Base-by-base conservation (phyloP, 1,140 invertebrate species). In the Dolichoris vasculosae region DNA sequence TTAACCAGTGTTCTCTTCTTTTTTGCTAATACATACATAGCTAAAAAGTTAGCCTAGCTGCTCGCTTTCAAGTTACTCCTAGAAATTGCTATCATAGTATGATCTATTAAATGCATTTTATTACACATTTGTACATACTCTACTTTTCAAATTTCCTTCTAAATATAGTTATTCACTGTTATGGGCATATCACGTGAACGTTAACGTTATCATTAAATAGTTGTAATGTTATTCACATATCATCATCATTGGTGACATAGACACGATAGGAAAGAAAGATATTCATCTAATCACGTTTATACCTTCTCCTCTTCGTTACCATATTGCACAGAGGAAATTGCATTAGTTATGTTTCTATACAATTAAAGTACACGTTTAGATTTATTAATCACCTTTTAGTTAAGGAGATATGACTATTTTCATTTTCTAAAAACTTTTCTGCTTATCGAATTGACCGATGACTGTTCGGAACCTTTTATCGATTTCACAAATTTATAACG, bases 21-120 rank as follows among this genome's bases (percentile, higher is more conserved):
- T 71, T 89, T 88, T 88, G 89, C 90, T 92, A 90, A 91, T 90
- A 92, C 89, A 91, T 78, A 89, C 38, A 9, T 78, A 82, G 59
- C 48, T 78, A 69, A 46, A 48, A 48, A 75, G 38, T 86, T 91
- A 88, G 87, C 23, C 86, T 91, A 93, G 90, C 88, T 93, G 91
- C 92, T 93, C 92, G 92, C 92, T 93, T 89, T 63, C 26, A 84
- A 63, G 86, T 85, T 80, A 80, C 48, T 84, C 30, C 63, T 80
- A 80, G 67, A 48, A n/a, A 80, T 81, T 40, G 63, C 76, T 84
- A 84, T 55, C 23, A 78, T 88, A 89, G 89, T 90, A 91, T 87
- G 92, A 90, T 89, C 85, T 83, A 86, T 89, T 79, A 87, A 87
- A 88, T 85, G 84, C 88, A 89, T 89, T 88, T 88, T 87, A 85